Base-by-base conservation (phyloP, 2,888 invertebrate species). In the Drosophila paramelanica region DNA sequence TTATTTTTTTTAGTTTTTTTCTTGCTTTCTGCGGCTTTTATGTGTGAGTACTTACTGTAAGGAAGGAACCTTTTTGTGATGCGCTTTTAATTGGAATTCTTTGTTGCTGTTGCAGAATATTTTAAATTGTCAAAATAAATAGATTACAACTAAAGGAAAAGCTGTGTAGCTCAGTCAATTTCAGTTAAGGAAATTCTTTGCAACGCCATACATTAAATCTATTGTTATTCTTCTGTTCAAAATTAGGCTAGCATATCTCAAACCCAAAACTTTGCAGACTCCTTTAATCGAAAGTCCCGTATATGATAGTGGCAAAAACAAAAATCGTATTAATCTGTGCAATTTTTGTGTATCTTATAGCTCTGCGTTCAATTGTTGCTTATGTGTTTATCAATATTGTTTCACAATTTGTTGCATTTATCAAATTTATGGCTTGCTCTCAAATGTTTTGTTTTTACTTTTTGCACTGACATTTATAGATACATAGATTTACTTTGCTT, bases 31-130 rank as follows among this genome's bases (percentile, higher is more conserved):
- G 64, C 49, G 76, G 50, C 50, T 47, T 42, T 47, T 23, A 42
- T 62, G 25, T 64, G 61, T 57, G 68, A 68, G 62, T 71, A 67
- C 81, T 87, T 86, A 84, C 69, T 74, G 61, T 84, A 84, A 86
- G 89, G 87, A 88, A 88, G 88, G 88, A 88, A 89, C 88, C 53
- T 81, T 74, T 69, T 65, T 70, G 57, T 68, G 53, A 55, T 78
- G 70, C 65, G 57, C 58, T 49, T 53, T 72, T 23, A 42, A 58
- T 60, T 77, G 61, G 58, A 69, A 55, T 64, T 68, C 45, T 47
- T 61, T 70, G 38, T 46, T 55, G 47, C 36, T 64, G 43, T 50
- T 41, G 45, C 46, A 67, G 43, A 62, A 51, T 41, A 27, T 14
- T 27, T n/a, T 2, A 11, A 36, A 13, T 33, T 20, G 14, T 36